Evolutionary conservation across 2,888 invertebrate genomes (phyloP).

Genomic region (Scaptomyza polygonia): DNA sequence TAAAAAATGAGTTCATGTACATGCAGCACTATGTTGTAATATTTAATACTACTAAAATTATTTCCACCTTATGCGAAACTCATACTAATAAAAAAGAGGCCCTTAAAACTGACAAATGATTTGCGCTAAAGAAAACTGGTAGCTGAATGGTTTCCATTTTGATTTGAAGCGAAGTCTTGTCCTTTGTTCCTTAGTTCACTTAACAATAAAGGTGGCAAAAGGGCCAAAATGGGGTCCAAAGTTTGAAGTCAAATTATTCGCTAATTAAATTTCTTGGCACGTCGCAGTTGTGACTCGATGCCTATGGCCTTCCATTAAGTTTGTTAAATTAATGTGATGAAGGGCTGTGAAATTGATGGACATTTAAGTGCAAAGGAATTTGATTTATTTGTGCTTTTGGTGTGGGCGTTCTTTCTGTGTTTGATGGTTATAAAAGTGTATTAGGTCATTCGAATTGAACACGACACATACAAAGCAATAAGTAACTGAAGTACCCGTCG

Average conservation of each 20-base stretch:
- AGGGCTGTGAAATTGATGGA: slow-evolving; percentile 59
- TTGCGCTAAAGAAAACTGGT: slow-evolving; percentile 2
- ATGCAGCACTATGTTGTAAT: slow-evolving; percentile 51
- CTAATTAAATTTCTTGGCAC: slow-evolving; percentile 75
- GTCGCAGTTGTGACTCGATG: slow-evolving; percentile 50
- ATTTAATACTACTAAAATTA: slow-evolving; percentile 48
- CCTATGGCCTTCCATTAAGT: slow-evolving; percentile 27
- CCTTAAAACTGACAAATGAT: slow-evolving; percentile 39
- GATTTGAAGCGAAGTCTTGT: slow-evolving; percentile 45
- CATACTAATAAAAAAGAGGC: neutral
- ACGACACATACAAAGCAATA: slow-evolving; percentile 21
- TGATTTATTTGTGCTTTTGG: slow-evolving; percentile 39
- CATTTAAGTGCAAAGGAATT: slow-evolving; percentile 65
- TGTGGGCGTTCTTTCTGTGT: slow-evolving; percentile 4
- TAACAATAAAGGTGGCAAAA: neutral
- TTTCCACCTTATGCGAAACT: slow-evolving; percentile 32
- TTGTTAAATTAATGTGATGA: slow-evolving; percentile 58
- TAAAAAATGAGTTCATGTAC: slow-evolving; percentile 68
- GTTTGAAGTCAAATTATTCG: slow-evolving; percentile 55
- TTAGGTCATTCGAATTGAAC: slow-evolving; percentile 9
- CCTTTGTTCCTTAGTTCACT: neutral
- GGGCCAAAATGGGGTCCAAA: slow-evolving; percentile 53
- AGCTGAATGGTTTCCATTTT: slow-evolving; percentile 45
- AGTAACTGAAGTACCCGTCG: slow-evolving; percentile 26
- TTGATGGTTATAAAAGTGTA: neutral